Evolutionary conservation across 2,888 invertebrate species (phyloP), one percentile per base, ranked within the genome.

Genomic region (Lingula anatina): DNA sequence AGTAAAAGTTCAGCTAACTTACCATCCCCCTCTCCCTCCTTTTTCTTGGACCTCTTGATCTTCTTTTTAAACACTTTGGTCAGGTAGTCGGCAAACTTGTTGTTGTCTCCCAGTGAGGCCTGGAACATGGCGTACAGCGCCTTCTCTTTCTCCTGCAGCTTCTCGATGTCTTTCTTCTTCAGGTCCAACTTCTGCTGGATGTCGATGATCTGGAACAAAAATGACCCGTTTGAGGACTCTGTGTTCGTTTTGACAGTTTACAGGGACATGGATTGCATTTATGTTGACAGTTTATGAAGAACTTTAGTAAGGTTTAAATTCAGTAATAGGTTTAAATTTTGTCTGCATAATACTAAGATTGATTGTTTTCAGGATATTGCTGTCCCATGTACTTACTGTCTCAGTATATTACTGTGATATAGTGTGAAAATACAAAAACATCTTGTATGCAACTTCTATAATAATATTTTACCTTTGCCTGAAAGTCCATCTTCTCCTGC

Each of bases 31-130:
- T 73, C 86, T 82, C 74, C 88, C 85, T 71, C 85, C 83, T 75
- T 74, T 60, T 44, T 78, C 65, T 86, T 86, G 0, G 84, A 84
- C 5, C 85, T 83, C 54, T 86, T 86, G 65, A 86, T 88, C 66
- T 88, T 89, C 70, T 89, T 92, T 68, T 86, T 88, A 66, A 87
- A 92, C 48, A 93, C 89, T 64, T 86, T 84, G 21, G 83, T 82
- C 38, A 93, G 75, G 68, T 90, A 91, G 62, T 87, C 85, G 5
- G 82, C 83, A 71, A 88, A 91, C 70, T 87, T 89, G 66, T 87
- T 86, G 47, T 87, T 73, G 26, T 77, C 76, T 37, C 74, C 73
- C 1, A 76, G 59, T 3, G 71, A 70, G 7, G 58, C 54, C 12
- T 61, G 42, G 54, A 75, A 76, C 23, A 61, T 59, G n/a, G 56